A percentile compares a stretch with the other conserved stretches of the same genome.
phyloP scores from a whole-genome alignment of 1,140 invertebrate genomes.

The Cotesia glomerata region DNA sequence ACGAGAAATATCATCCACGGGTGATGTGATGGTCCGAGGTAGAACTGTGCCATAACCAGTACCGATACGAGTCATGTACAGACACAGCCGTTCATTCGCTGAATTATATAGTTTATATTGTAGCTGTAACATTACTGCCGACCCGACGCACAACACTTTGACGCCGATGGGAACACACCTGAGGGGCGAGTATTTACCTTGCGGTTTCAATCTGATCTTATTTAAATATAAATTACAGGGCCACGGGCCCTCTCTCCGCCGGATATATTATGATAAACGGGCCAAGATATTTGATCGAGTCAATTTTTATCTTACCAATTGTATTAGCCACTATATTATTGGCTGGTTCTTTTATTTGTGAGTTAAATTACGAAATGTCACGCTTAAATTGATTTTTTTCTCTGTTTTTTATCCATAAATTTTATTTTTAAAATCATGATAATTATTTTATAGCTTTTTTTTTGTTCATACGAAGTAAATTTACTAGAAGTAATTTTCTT shows the following conservation, averaged over 20 bases:
- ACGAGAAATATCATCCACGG: conserved; percentile 4
- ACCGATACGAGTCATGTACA: not conserved
- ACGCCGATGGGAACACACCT: conserved; percentile 4
- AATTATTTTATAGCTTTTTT: not conserved
- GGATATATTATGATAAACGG: conserved; percentile 4
- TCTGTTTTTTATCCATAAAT: too few relatives aligned
- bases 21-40: too few relatives aligned
- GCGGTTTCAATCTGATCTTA: conserved; percentile 35
- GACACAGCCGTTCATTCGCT: not conserved
- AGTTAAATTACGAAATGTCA: not conserved
- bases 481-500: not conserved
- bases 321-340: not conserved
- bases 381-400: not conserved
- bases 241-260: conserved; percentile 12
- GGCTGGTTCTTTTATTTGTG: not conserved
- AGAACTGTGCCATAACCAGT: too few relatives aligned
- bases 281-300: not conserved
- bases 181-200: conserved; percentile 30
- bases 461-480: not conserved
- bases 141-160: conserved; percentile 15
- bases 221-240: conserved; percentile 37
- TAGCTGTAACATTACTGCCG: not conserved
- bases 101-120: too few relatives aligned
- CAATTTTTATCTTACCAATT: conserved; percentile 7
- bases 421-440: too few relatives aligned